phyloP scores from a whole-genome alignment of 2,888 invertebrate species.

The Zygogramma bicolorata region DNA sequence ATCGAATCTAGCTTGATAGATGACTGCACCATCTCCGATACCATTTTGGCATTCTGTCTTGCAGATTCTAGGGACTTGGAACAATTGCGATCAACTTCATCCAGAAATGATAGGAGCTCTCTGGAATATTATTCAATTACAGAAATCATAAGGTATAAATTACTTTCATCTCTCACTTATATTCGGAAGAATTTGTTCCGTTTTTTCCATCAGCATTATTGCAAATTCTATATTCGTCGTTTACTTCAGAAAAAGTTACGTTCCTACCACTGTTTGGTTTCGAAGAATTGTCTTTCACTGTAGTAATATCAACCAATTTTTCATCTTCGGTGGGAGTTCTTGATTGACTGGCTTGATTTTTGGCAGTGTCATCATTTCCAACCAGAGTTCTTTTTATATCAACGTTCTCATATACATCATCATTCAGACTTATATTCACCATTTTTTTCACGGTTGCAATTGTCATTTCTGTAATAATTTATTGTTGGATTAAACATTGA shows the following conservation, averaged over 20 bases:
- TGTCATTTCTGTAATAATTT: constrained; percentile 59
- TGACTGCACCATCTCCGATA: constrained; percentile 55
- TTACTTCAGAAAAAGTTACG: constrained; percentile 41
- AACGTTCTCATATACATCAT: constrained; percentile 27
- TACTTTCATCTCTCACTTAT: constrained; percentile 48
- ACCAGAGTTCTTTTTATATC: background rate
- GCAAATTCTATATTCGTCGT: background rate
- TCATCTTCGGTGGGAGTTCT: background rate
- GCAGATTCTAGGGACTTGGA: constrained; percentile 57
- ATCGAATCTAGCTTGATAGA: constrained; percentile 60
- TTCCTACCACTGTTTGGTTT: constrained; percentile 35
- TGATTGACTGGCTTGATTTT: background rate
- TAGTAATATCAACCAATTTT: background rate
- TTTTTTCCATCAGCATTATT: background rate
- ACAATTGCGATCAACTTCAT: constrained; percentile 72
- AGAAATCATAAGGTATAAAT: background rate
- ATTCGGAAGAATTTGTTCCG: constrained; percentile 37
- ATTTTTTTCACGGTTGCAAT: constrained; percentile 62
- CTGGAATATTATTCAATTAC: constrained; percentile 63
- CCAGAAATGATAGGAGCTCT: constrained; percentile 75
- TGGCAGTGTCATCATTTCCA: background rate
- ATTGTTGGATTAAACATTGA: too few species aligned
- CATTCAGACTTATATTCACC: constrained; percentile 54
- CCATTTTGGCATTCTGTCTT: constrained; percentile 56
- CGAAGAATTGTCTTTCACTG: background rate